A percentile compares a stretch with the other conserved stretches of the same genome.
Evolutionary conservation across 2,888 invertebrate species (phyloP).

Genomic region (Patella ulyssiponensis): DNA sequence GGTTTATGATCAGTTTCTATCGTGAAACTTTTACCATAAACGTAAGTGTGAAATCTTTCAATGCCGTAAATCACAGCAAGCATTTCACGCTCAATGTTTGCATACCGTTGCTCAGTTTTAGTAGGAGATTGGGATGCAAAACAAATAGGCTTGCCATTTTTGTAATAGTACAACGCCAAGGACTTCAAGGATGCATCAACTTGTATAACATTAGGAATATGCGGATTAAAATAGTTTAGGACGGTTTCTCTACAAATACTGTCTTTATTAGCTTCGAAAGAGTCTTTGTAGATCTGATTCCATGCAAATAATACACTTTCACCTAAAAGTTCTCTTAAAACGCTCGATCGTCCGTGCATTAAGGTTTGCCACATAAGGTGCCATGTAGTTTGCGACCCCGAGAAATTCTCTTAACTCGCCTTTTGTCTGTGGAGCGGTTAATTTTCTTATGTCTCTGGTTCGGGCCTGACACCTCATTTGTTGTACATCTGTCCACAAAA

Average conservation of each 20-base stretch:
- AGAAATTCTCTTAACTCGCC: too few relatives aligned
- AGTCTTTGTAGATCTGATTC: not conserved
- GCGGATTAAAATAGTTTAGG: not conserved
- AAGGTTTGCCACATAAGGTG: too few relatives aligned
- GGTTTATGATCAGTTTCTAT: not conserved
- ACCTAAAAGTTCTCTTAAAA: too few relatives aligned
- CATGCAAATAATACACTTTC: too few relatives aligned
- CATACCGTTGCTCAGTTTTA: conserved; percentile 6
- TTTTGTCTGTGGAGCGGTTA: too few relatives aligned
- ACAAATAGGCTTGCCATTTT: not conserved
- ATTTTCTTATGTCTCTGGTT: too few relatives aligned
- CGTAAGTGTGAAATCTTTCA: not conserved
- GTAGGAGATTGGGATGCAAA: not conserved
- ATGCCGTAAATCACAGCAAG: too few relatives aligned
- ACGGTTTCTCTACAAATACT: not conserved
- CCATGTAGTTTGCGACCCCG: too few relatives aligned
- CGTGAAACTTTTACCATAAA: not conserved
- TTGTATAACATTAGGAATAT: not conserved
- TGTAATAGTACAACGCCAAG: not conserved
- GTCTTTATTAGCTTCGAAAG: not conserved
- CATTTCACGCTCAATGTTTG: too few relatives aligned
- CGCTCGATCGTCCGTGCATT: too few relatives aligned
- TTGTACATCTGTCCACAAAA: too few relatives aligned
- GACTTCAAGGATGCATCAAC: conserved; percentile 2
- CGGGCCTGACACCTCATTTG: too few relatives aligned